phyloP scores from a whole-genome alignment of 2,888 invertebrate species.

The Rhamnusium bicolor region DNA sequence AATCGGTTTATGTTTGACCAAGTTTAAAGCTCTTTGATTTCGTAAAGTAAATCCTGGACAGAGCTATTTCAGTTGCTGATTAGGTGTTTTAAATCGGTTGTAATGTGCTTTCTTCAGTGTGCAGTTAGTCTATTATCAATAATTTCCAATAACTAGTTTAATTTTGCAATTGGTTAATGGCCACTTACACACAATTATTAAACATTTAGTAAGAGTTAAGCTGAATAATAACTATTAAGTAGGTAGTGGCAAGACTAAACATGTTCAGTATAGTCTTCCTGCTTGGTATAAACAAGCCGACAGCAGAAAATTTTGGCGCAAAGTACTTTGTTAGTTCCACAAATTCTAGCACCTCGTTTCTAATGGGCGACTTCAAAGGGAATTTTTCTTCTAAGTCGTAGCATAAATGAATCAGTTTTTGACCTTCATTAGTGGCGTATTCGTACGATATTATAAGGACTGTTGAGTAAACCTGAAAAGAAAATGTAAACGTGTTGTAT shows the following conservation, averaged over 20 bases:
- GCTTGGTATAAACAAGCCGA: slow-evolving; percentile 38
- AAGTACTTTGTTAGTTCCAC: slow-evolving; percentile 35
- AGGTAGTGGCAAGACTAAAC: slow-evolving; percentile 37
- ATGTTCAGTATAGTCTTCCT: slow-evolving; percentile 33
- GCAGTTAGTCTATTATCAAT: no score
- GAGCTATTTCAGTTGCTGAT: no score
- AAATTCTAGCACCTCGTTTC: slow-evolving; percentile 39
- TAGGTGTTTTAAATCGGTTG: no score
- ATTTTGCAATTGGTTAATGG: neutral
- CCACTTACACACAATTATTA: no score
- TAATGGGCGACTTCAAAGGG: slow-evolving; percentile 31
- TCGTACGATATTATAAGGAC: slow-evolving; percentile 36
- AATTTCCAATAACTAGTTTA: no score
- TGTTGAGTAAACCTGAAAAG: neutral
- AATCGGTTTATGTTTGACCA: no score
- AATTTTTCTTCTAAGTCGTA: slow-evolving; percentile 41
- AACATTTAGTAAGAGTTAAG: slow-evolving; percentile 30
- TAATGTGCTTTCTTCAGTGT: no score
- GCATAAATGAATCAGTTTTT: slow-evolving; percentile 40
- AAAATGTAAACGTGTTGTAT: no score
- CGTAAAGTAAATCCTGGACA: no score
- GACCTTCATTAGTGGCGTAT: slow-evolving; percentile 31
- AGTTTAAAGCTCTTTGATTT: no score
- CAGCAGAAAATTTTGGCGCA: slow-evolving; percentile 36
- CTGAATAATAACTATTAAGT: slow-evolving; percentile 46